Evolutionary conservation across 2,888 invertebrate genomes (phyloP).

Genomic region (Magallana nippona): DNA sequence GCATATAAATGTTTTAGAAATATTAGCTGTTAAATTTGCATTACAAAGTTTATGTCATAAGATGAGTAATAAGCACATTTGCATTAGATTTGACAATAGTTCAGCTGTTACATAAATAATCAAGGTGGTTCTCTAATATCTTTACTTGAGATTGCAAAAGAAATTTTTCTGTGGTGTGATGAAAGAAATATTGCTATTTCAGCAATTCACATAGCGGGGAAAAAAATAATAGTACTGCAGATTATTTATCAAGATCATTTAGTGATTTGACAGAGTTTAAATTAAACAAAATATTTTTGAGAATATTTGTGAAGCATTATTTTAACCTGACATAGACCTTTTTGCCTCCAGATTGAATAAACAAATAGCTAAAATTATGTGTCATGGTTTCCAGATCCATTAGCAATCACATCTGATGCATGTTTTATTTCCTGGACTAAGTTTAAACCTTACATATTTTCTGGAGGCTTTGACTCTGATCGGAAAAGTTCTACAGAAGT

Average conservation of each 20-base stretch:
- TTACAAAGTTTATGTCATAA: constrained; percentile 40
- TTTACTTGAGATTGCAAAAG: constrained; percentile 8
- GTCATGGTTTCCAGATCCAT: constrained; percentile 48
- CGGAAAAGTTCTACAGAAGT: constrained; percentile 43
- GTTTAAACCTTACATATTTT: constrained; percentile 49
- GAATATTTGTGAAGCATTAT: constrained; percentile 1
- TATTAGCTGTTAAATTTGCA: constrained; percentile 46
- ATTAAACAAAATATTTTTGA: constrained; percentile 45
- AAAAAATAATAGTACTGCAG: constrained; percentile 37
- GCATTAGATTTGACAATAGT: constrained; percentile 48
- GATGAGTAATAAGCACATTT: constrained; percentile 37
- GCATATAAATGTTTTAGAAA: constrained; percentile 49
- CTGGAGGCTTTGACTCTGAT: constrained; percentile 51
- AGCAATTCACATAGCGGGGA: constrained; percentile 43
- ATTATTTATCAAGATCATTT: constrained; percentile 45
- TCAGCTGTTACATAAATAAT: constrained; percentile 51
- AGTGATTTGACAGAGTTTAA: constrained; percentile 49
- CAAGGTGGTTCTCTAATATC: constrained; percentile 47
- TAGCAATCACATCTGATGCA: constrained; percentile 44
- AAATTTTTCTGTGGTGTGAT: constrained; percentile 42
- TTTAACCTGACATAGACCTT: constrained; percentile 48
- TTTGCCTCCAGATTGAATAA: constrained; percentile 48
- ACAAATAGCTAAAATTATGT: constrained; percentile 42
- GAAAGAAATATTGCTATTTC: constrained; percentile 35
- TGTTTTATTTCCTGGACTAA: constrained; percentile 45